Evolutionary conservation across 2,113 vertebrate genomes (phyloP).

Genomic region (Nestor notabilis): DNA sequence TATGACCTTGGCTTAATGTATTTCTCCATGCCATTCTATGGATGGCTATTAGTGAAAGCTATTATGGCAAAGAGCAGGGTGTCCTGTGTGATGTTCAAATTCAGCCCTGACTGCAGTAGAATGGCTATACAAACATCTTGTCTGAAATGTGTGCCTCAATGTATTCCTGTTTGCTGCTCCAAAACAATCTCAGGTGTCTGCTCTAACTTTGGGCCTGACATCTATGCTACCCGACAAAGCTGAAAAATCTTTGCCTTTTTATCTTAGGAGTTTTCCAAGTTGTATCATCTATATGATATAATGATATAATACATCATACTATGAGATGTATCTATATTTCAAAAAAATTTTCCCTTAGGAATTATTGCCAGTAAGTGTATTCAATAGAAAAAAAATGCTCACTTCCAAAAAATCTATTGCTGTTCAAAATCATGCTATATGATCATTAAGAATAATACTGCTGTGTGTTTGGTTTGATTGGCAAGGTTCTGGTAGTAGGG

Average conservation of each 20-base stretch:
- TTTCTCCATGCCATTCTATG: background rate
- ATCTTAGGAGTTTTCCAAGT: background rate
- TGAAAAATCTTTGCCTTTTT: background rate
- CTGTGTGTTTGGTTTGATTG: background rate
- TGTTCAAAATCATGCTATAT: background rate
- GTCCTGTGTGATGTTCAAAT: background rate
- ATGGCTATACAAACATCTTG: background rate
- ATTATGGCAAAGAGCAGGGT: background rate
- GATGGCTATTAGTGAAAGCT: background rate
- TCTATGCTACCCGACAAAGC: background rate
- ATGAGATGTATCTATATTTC: background rate
- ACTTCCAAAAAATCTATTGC: background rate
- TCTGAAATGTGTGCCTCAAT: background rate
- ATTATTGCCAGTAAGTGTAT: background rate
- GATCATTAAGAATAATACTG: background rate
- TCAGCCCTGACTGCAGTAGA: background rate
- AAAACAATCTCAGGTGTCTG: background rate
- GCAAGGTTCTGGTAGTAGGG: background rate
- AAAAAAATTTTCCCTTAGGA: background rate
- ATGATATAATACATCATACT: background rate
- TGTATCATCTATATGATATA: background rate
- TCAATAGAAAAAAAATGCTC: background rate
- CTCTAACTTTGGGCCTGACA: background rate
- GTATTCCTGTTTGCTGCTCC: background rate
- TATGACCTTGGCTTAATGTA: background rate